A percentile compares a stretch with the other conserved stretches of the same genome.
Evolutionary conservation across 2,113 vertebrate genomes (phyloP).

Genomic region (Henicopernis longicauda): DNA sequence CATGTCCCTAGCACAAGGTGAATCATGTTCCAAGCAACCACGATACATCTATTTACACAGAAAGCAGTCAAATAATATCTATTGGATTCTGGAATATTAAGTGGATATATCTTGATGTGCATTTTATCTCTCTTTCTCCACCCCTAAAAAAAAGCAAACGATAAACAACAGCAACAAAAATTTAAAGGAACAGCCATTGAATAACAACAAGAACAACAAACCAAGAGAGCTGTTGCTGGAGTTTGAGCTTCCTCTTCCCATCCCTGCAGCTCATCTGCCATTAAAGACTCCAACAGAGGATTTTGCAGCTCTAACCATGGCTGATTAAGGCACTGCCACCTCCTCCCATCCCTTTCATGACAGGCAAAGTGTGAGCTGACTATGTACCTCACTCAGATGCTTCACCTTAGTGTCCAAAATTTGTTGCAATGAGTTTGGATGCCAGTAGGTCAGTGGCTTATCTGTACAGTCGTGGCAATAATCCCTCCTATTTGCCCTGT

Average conservation of each 20-base stretch:
- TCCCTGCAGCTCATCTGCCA: neutral
- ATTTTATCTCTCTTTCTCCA: neutral
- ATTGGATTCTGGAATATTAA: neutral
- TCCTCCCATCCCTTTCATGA: neutral
- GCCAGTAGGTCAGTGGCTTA: neutral
- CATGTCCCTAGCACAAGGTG: neutral
- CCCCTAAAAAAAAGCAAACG: fast-evolving
- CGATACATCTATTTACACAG: neutral
- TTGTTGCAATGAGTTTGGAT: neutral
- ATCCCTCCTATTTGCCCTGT: neutral
- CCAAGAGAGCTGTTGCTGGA: neutral
- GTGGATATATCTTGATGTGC: neutral
- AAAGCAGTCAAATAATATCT: neutral
- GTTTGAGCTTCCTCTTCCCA: neutral
- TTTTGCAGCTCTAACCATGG: neutral
- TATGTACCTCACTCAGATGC: neutral
- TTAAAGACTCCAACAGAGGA: neutral
- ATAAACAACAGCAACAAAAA: neutral
- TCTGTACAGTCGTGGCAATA: neutral
- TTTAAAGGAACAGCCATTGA: neutral
- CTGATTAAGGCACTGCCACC: neutral
- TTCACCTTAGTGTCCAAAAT: neutral
- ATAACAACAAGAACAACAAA: neutral
- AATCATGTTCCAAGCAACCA: neutral
- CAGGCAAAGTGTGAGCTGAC: neutral